Conservation (phyloP, 2,888 invertebrate genomes). For the Ferrisia virgata region DNA sequence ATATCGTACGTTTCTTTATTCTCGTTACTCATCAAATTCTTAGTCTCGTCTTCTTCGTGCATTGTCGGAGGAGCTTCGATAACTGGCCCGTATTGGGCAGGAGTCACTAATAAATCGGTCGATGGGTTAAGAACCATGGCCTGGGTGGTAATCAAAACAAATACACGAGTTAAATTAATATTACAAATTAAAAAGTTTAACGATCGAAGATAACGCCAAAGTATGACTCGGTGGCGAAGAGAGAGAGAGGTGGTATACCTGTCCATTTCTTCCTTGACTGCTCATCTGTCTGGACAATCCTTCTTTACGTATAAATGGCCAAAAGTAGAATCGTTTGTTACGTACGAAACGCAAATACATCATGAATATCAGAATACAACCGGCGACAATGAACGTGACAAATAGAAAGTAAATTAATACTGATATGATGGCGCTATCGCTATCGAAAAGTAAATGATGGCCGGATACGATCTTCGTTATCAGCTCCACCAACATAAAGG, state of each 20-base stretch:
- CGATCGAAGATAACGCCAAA: too few species aligned
- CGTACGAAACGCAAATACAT: conserved; percentile 48
- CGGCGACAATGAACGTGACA: conserved; percentile 47
- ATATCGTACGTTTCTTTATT: conserved; percentile 67
- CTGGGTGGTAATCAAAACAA: conserved; percentile 49
- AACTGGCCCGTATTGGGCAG: conserved; percentile 73
- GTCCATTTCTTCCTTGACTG: conserved; percentile 52
- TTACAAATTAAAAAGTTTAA: background rate
- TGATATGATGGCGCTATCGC: background rate
- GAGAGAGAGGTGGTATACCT: conserved; percentile 51
- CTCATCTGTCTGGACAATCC: conserved; percentile 52
- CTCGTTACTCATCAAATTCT: conserved; percentile 68
- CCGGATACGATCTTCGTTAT: conserved; percentile 19
- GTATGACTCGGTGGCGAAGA: too few species aligned
- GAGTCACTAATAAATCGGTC: conserved; percentile 69
- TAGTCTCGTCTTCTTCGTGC: conserved; percentile 66
- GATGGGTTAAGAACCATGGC: conserved; percentile 70
- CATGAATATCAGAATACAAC: conserved; percentile 46
- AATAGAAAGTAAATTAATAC: conserved; percentile 47
- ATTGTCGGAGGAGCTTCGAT: conserved; percentile 63
- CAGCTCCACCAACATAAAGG: conserved; percentile 18
- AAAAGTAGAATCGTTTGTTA: conserved; percentile 50
- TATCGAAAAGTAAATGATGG: conserved; percentile 17
- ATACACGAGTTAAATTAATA: background rate
- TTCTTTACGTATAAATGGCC: conserved; percentile 52